Evolutionary conservation across 2,113 vertebrate species (phyloP), one percentile per base, ranked within the genome.

Genomic region (Mormyrus iriodes): DNA sequence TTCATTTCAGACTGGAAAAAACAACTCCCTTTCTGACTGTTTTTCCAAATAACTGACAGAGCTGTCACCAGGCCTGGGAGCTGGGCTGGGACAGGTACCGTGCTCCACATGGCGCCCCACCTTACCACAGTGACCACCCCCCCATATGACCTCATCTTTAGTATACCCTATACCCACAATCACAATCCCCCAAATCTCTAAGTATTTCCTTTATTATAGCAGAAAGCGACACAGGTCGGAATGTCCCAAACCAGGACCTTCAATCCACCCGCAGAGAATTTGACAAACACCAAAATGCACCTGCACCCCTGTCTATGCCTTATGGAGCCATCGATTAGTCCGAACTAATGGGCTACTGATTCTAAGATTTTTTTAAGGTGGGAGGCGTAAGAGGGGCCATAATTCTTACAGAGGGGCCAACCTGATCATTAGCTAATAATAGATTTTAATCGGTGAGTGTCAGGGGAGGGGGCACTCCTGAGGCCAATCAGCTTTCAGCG

Each of bases 101-200:
- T 17, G 90, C 8, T 82, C 44, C 49, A 10, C 51, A 21, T 87
- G 90, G 90, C 76, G 58, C 84, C 53, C 27, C n/a, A 4, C n/a
- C 61, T 69, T 31, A n/a, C 27, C 10, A 4, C 61, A 5, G 39
- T 86, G 52, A 86, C 89, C 55, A 21, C 21, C 21, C 55, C 21
- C 8, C 91, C 92, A 27, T 42, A 51, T 55, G 10, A 3, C 49
- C 31, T 51, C 13, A 39, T 31, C 92, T 85, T 13, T 27, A 94
- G 91, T 92, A 91, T 86, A 92, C 92, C 90, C 88, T 76, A 39
- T 19, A 7, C 69, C 35, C 4, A 76, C 31, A 76, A 19, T 17
- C 35, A 42, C 5, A 8, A 42, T 79, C 73, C 73, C 0, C 4
- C 6, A 35, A 79, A 35, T 17, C 73, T 89, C 92, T 88, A 91